phyloP scores from a whole-genome alignment of 2,888 invertebrate species.

The Bugula neritina region DNA sequence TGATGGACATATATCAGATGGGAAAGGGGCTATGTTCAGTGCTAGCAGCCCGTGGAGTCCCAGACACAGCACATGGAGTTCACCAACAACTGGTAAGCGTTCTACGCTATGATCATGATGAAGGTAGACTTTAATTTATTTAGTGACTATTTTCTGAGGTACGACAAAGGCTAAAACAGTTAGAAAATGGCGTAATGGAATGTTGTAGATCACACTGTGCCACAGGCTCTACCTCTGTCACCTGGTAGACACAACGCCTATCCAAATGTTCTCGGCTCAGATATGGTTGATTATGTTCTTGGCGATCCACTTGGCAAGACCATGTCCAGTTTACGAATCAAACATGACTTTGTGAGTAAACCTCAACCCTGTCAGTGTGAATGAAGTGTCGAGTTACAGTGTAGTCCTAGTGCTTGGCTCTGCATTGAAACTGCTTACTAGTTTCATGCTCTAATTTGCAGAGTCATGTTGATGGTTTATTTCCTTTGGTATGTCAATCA shows the following conservation, averaged over 20 bases:
- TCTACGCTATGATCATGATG: neutral
- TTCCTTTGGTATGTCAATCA: too few relatives aligned
- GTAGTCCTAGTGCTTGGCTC: too few relatives aligned
- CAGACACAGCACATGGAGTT: slow-evolving; percentile 37
- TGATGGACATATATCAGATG: slow-evolving; percentile 17
- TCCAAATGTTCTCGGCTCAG: slow-evolving; percentile 4
- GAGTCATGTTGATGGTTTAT: too few relatives aligned
- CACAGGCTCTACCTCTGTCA: slow-evolving; percentile 4
- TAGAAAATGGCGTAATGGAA: too few relatives aligned
- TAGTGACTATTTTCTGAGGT: too few relatives aligned
- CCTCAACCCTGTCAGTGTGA: too few relatives aligned
- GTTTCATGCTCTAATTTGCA: too few relatives aligned
- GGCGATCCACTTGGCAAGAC: neutral
- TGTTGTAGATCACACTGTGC: slow-evolving; percentile 12
- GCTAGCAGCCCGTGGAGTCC: slow-evolving; percentile 43
- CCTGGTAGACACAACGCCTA: neutral
- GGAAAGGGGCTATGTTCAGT: slow-evolving; percentile 30
- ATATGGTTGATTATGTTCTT: slow-evolving; percentile 16
- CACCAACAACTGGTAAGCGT: slow-evolving; percentile 25
- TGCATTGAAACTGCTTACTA: too few relatives aligned
- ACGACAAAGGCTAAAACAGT: too few relatives aligned
- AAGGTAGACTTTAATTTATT: too few relatives aligned
- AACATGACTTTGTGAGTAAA: slow-evolving; percentile 25
- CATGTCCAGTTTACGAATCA: neutral
- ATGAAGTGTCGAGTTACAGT: too few relatives aligned